Evolutionary conservation across 2,888 invertebrate genomes (phyloP), one percentile per base, ranked within the genome.

Genomic region (Helleia helle): DNA sequence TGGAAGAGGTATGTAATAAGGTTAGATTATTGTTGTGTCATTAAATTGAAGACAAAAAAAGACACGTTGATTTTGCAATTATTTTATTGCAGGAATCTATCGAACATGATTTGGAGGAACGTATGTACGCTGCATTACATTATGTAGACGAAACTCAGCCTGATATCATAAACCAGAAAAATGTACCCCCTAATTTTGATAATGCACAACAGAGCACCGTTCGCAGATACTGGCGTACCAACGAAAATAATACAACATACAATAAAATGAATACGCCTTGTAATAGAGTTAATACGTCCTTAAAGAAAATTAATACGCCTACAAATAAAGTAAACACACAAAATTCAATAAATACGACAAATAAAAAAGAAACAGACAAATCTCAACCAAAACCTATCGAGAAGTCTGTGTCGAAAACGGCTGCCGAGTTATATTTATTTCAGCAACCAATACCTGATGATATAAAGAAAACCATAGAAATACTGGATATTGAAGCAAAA

Each of bases 51-150:
- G 40, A 43, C 44, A 37, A 40, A 26, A 39, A 22, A 46, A 25
- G 44, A 39, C 46, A 42, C 50, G 51, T 41, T 49, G 34, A 64
- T 67, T 69, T 62, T 66, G 54, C 50, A 62, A 66, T 62, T 50
- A 46, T 55, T 36, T 37, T 53, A 31, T 77, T 80, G 55, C 62
- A 86, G 85, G 84, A 81, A 67, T 72, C 74, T 72, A 75, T 71
- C 65, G 83, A 84, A 57, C 68, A 79, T 73, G 85, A 85, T 52
- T 59, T 79, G 67, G 81, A 84, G 55, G 77, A 75, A 54, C 71
- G 69, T 61, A 65, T 84, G 50, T 83, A 84, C 72, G 74, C 84
- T 62, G 74, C 79, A 71, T 55, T 83, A 54, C 77, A 84, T 59
- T 70, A 83, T 71, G 75, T 70, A 47, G 79, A 83, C 55, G 67